Percentiles rank a stretch among this genome's conserved stretches.
Evolutionary conservation across 2,113 vertebrate species (phyloP).

Genomic region (Syrmaticus mikado): DNA sequence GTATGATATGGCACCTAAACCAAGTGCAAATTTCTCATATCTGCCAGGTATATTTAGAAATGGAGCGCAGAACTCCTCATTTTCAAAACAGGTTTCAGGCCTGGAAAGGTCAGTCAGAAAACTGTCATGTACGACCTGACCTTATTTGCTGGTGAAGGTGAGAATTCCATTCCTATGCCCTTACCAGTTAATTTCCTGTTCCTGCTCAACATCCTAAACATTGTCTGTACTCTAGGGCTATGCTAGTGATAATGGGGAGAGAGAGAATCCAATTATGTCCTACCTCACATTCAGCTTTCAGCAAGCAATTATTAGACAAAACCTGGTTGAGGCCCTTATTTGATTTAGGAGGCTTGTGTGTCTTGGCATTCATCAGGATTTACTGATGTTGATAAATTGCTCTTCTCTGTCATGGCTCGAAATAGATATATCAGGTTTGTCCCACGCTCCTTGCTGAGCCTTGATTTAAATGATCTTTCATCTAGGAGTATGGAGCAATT

Average conservation of each 20-base stretch:
- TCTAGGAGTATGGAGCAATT: neutral
- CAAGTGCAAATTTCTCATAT: neutral
- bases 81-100: neutral
- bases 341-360: conserved; percentile 54
- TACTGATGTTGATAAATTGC: conserved; percentile 62
- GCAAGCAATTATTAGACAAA: conserved; percentile 59
- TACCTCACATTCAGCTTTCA: conserved; percentile 17
- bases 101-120: neutral
- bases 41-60: neutral
- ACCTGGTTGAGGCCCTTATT: conserved; percentile 22
- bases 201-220: neutral
- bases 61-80: neutral
- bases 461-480: conserved; percentile 47
- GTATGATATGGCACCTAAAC: neutral
- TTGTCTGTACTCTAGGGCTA: neutral
- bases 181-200: conserved; percentile 2
- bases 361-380: conserved; percentile 56
- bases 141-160: conserved; percentile 12
- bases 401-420: conserved; percentile 28
- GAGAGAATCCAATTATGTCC: conserved; percentile 41
- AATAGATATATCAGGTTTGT: conserved; percentile 48
- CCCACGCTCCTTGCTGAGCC: neutral
- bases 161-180: neutral
- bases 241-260: neutral
- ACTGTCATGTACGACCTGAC: neutral